Base-by-base conservation (phyloP, 2,888 invertebrate genomes). In the Orchesellides sinensis region DNA sequence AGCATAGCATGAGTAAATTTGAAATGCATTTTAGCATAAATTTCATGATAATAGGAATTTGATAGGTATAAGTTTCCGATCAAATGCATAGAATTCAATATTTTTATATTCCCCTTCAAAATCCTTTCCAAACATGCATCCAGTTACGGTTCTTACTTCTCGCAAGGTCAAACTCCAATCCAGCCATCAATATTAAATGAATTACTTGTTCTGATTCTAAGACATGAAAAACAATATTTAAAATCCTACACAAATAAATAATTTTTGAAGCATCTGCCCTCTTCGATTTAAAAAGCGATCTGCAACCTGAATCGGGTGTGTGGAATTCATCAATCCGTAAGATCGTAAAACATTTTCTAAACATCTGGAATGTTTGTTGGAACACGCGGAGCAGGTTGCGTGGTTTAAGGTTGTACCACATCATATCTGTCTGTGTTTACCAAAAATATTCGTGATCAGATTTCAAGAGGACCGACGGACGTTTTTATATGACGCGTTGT, bases 241-340 rank as follows among this genome's bases (percentile, higher is more conserved):
- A n/a, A n/a, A n/a, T n/a, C n/a, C n/a, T n/a, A n/a, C n/a, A n/a
- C n/a, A n/a, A n/a, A n/a, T n/a, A n/a, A n/a, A n/a, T n/a, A n/a
- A n/a, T 45, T 23, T 12, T 1, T 25, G 12, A 45, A 47, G 69
- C 69, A 69, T 52, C 49, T 69, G 69, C 23, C n/a, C 14, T 52
- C 14, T 40, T 29, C n/a, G 23, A 56, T 10, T 32, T 65, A 52
- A 63, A 63, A 74, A 65, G 61, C 54, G 70, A 52, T 52, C 25
- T 69, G 63, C 35, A 61, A 79, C 63, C 61, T 70, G 47, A 70
- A 63, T 79, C 70, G 63, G 70, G 70, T 54, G 49, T 56, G 25
- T 79, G 79, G 79, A 79, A 79, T 70, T 63, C 65, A 65, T 79
- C 79, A 79, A 69, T 79, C 70, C 29, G 32, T 79, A 54, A 40